Conservation (phyloP, 2,888 invertebrate species). For the Morinoia aosen region DNA sequence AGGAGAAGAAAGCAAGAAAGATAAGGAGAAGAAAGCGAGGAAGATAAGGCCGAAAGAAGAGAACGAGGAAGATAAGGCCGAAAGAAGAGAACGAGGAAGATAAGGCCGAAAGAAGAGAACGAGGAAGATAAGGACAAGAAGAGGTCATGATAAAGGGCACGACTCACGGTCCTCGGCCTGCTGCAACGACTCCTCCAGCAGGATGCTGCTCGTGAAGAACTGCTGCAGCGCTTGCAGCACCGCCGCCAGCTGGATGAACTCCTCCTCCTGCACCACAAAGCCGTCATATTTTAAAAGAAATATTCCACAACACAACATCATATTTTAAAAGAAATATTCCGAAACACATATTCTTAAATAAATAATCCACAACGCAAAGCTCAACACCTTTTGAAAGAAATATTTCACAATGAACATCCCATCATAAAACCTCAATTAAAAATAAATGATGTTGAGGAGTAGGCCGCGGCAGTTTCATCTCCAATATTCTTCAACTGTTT, state of each 20-base stretch:
- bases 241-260: slow-evolving; percentile 32
- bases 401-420: too few relatives aligned
- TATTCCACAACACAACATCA: neutral
- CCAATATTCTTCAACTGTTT: too few relatives aligned
- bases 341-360: neutral
- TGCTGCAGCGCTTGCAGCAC: slow-evolving; percentile 47
- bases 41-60: neutral
- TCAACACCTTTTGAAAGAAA: too few relatives aligned
- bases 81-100: neutral
- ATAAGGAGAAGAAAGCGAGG: neutral
- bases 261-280: slow-evolving; percentile 30
- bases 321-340: too few relatives aligned
- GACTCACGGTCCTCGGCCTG: slow-evolving; percentile 27
- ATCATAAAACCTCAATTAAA: too few relatives aligned
- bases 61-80: neutral
- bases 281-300: neutral
- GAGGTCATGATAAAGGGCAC: neutral
- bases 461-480: too few relatives aligned
- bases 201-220: slow-evolving; percentile 48
- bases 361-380: neutral
- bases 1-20: neutral
- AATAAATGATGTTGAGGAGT: too few relatives aligned
- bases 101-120: neutral
- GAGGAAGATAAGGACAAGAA: neutral
- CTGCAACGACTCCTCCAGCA: slow-evolving; percentile 36